Evolutionary conservation across 2,113 vertebrate species (phyloP), one percentile per base, ranked within the genome.

Genomic region (Symphodus melops): DNA sequence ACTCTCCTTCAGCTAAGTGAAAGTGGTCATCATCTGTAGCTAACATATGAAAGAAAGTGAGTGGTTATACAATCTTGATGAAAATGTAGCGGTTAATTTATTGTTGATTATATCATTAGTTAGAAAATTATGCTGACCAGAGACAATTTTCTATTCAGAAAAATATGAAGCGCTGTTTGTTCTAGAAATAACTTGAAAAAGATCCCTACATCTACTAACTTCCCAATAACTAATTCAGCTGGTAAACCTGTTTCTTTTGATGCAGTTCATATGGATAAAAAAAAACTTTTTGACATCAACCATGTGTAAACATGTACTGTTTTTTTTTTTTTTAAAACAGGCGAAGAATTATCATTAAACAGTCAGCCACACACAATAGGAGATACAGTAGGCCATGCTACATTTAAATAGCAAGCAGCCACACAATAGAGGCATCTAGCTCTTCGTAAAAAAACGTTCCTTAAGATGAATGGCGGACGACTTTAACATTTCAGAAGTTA

Each of bases 311-410:
- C 19, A 46, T n/a, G n/a, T 20, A 55, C 53, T 39, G 42, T 57
- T 63, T 52, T 19, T 59, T 28, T 55, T 42, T 51, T 49, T 41
- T 21, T 60, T 8, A 25, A 54, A 66, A 41, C 17, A 57, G 42
- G 23, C 59, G 20, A 52, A 58, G 36, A 41, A 51, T 73, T 73
- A 63, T 23, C 57, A 33, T 20, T 58, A 69, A 69, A 75, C 11
- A 80, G 52, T 74, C 51, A 68, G 36, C 33, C 64, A 74, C 64
- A 74, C 51, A 61, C 55, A 64, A 58, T n/a, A 46, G 63, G 23
- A 46, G 44, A 44, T 25, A 68, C 58, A 68, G 23, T 57, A 64
- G 65, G 71, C 44, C 37, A 65, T 49, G 28, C 48, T 60, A 37
- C 2, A 19, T 54, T 74, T 20, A 81, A 52, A 53, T 12, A 2